Conservation (phyloP, 2,888 invertebrate genomes). For the Eristalis intricaria region DNA sequence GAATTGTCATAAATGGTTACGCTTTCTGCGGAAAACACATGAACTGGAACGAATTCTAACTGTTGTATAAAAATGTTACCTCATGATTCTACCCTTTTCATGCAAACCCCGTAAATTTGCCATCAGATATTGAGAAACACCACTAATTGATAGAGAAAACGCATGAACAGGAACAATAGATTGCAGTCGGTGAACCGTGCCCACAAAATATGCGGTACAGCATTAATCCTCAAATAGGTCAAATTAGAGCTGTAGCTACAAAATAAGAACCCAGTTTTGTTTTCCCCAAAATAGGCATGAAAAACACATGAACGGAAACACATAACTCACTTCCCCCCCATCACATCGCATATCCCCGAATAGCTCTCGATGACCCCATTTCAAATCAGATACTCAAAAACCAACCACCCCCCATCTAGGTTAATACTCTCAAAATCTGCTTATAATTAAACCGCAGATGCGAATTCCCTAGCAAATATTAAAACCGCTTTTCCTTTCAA, state of each 20-base stretch:
- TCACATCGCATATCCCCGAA: background rate
- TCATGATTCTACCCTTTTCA: background rate
- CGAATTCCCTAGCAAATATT: background rate
- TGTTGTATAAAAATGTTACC: no score
- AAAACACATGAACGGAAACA: no score
- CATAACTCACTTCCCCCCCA: background rate
- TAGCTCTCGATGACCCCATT: background rate
- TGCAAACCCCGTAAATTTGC: background rate
- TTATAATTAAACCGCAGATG: background rate
- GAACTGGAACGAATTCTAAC: no score
- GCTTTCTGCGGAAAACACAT: background rate
- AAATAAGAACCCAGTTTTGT: no score
- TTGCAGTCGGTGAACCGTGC: background rate
- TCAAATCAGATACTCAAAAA: background rate
- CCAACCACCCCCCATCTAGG: background rate
- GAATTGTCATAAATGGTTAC: no score
- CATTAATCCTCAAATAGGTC: no score
- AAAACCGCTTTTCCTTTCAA: constrained; percentile 2
- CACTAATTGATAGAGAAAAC: background rate
- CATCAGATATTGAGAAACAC: background rate
- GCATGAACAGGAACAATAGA: background rate
- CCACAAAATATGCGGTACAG: no score
- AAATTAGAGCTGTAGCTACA: no score
- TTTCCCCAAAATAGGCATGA: no score
- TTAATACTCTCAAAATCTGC: background rate